phyloP scores from a whole-genome alignment of 2,888 invertebrate species.

The Microplitis deprimator region DNA sequence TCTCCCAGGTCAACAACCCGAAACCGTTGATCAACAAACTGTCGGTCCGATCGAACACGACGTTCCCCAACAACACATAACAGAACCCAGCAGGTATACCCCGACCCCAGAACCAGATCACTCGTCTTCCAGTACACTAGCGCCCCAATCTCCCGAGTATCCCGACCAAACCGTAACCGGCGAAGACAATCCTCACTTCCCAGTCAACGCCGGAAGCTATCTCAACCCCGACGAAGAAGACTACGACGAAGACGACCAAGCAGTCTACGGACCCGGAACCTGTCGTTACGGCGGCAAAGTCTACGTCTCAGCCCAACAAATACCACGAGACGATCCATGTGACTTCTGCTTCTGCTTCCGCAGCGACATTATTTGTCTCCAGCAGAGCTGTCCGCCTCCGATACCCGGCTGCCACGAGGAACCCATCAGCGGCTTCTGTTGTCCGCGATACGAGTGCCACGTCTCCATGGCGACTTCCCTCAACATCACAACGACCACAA shows the following conservation, averaged over 20 bases:
- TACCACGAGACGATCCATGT: conserved; percentile 94
- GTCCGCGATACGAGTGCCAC: conserved; percentile 94
- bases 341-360: conserved; percentile 98
- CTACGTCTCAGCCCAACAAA: conserved; percentile 95
- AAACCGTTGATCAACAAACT: conserved; percentile 52
- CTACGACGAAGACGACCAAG: conserved; percentile 84
- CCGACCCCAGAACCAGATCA: conserved; percentile 30
- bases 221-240: conserved; percentile 77
- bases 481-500: conserved; percentile 89
- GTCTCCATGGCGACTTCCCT: conserved; percentile 88
- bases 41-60: conserved; percentile 53
- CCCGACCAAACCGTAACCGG: conserved; percentile 59
- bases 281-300: conserved; percentile 94
- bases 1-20: conserved; percentile 32
- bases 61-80: conserved; percentile 53
- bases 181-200: conserved; percentile 65
- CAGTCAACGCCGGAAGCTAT: conserved; percentile 70
- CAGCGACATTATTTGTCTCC: conserved; percentile 94
- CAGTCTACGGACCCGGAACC: conserved; percentile 88
- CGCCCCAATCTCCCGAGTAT: conserved; percentile 53
- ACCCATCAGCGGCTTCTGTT: conserved; percentile 94
- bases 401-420: conserved; percentile 93
- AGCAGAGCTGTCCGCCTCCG: conserved; percentile 95
- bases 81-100: conserved; percentile 35
- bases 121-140: conserved; percentile 37